These are phyloP conservation scores for Novumbra hubbsi DNA, from an alignment of 2,797 vertebrate species.

Conservation along the genomic window DNA sequence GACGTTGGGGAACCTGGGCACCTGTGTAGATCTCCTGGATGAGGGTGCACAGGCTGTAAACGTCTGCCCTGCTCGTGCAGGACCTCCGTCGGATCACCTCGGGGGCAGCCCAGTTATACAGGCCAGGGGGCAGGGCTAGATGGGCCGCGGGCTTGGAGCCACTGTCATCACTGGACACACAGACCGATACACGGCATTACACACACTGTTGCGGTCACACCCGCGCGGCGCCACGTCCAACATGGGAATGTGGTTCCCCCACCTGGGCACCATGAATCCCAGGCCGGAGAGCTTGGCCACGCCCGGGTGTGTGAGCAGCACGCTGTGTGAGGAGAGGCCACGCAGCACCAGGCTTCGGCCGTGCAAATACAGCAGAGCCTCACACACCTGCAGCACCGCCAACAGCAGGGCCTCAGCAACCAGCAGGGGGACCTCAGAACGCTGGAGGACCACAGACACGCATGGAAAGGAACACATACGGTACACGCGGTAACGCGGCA, in stretches of 20 bases:
- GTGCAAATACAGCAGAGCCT: slow-evolving; percentile 71
- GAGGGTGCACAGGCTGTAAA: slow-evolving; percentile 72
- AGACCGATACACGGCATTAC: neutral
- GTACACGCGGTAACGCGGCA: too few species aligned
- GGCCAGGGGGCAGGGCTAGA: slow-evolving; percentile 47
- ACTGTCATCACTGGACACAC: slow-evolving; percentile 1
- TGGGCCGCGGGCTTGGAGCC: neutral
- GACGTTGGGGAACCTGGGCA: slow-evolving; percentile 22
- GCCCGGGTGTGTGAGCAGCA: slow-evolving; percentile 62
- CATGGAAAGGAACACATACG: neutral
- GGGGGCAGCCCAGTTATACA: slow-evolving; percentile 73
- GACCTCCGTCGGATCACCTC: slow-evolving; percentile 59
- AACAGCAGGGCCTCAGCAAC: slow-evolving; percentile 31
- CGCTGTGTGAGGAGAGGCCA: slow-evolving; percentile 68
- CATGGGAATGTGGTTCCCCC: neutral
- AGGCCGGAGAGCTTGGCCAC: slow-evolving; percentile 71
- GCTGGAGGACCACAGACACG: slow-evolving; percentile 15
- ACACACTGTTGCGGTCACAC: too few species aligned
- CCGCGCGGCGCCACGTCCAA: too few species aligned
- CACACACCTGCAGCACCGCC: slow-evolving; percentile 66
- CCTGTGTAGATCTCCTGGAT: slow-evolving; percentile 73
- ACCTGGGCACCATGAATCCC: slow-evolving; percentile 67
- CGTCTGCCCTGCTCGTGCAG: slow-evolving; percentile 65
- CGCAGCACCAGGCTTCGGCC: slow-evolving; percentile 57
- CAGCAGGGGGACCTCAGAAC: slow-evolving; percentile 37